These are phyloP conservation scores for Lacerta bilineata DNA, from an alignment of 2,797 vertebrate genomes.

Conservation along the genomic window DNA sequence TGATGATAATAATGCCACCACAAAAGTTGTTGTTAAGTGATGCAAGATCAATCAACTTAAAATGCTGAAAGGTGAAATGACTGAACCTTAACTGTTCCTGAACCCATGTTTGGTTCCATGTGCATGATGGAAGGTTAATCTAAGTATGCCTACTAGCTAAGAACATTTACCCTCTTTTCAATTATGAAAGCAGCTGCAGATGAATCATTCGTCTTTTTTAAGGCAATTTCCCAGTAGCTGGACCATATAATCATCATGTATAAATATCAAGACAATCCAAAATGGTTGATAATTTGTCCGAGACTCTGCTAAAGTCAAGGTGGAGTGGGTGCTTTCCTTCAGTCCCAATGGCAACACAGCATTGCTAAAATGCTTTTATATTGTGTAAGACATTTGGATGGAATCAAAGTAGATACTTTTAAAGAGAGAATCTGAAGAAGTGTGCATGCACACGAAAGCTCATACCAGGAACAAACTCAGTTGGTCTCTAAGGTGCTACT, in stretches of 20 bases:
- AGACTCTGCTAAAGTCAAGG: background rate
- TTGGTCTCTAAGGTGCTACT: too few species aligned
- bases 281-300: background rate
- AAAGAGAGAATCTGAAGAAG: background rate
- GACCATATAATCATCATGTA: background rate
- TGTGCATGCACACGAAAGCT: too few species aligned
- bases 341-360: background rate
- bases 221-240: background rate
- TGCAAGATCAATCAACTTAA: background rate
- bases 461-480: too few species aligned
- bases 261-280: background rate
- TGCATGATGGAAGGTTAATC: background rate
- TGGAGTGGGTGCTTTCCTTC: background rate
- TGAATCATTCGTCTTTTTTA: background rate
- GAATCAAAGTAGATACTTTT: background rate
- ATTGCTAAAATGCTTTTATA: background rate
- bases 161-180: background rate
- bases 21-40: too few species aligned
- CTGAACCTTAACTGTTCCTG: background rate
- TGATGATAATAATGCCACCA: too few species aligned
- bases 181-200: background rate
- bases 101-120: background rate
- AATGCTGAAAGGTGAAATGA: background rate
- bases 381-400: background rate
- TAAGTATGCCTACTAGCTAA: background rate